phyloP scores from a whole-genome alignment of 2,888 invertebrate genomes.

The Ophion costatus region DNA sequence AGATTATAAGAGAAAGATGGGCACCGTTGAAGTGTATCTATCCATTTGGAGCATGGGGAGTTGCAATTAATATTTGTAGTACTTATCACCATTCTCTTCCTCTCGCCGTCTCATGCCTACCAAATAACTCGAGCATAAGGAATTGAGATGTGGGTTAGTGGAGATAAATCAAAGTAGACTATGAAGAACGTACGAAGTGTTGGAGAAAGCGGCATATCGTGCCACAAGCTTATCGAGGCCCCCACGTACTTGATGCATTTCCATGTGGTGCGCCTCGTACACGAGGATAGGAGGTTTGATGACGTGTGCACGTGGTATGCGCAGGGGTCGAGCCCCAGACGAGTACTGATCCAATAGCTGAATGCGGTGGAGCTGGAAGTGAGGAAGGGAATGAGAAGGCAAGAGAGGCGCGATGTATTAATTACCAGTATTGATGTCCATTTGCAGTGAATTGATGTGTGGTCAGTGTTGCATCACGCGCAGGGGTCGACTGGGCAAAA shows the following conservation, averaged over 20 bases:
- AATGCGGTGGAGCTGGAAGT: constrained; percentile 54
- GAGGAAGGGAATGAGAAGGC: constrained; percentile 67
- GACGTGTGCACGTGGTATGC: constrained; percentile 54
- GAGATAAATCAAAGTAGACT: constrained; percentile 24
- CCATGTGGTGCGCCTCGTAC: constrained; percentile 34
- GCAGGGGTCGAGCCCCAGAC: constrained; percentile 61
- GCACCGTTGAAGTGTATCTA: constrained; percentile 69
- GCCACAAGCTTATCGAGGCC: constrained; percentile 29
- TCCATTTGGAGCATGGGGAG: constrained; percentile 78
- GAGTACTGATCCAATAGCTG: constrained; percentile 54
- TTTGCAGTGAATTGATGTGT: constrained; percentile 84
- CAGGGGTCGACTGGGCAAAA: constrained; percentile 81
- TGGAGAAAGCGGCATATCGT: constrained; percentile 43
- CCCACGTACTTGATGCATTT: constrained; percentile 38
- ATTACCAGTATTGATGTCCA: constrained; percentile 84
- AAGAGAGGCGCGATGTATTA: constrained; percentile 83
- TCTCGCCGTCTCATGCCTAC: constrained; percentile 65
- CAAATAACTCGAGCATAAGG: neutral
- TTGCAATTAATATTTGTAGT: constrained; percentile 79
- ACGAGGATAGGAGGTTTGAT: constrained; percentile 64
- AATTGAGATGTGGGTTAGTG: neutral
- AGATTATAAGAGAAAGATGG: neutral
- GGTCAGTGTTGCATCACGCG: constrained; percentile 83
- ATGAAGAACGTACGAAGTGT: constrained; percentile 15
- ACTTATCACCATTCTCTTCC: constrained; percentile 74